Conservation (phyloP, 2,797 vertebrate genomes). For the Remorina albescens region DNA sequence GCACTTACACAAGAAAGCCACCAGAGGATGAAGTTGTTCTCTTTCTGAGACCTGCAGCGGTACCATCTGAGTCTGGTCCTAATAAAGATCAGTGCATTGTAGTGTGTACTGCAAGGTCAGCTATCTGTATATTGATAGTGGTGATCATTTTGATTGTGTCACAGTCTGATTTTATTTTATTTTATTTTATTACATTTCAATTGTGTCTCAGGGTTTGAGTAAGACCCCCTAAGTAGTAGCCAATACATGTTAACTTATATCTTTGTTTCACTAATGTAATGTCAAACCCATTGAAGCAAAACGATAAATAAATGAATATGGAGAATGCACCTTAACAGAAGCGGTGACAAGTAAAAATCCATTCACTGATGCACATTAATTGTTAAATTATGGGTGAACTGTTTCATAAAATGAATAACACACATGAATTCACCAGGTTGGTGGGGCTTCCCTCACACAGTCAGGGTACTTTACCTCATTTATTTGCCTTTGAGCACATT, state of each 20-base stretch:
- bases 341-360: not conserved
- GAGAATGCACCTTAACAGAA: not conserved
- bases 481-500: not conserved
- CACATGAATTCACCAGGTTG: not conserved
- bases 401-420: not conserved
- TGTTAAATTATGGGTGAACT: not conserved
- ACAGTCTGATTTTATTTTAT: not conserved
- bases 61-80: not conserved
- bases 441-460: not conserved
- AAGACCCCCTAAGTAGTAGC: no score
- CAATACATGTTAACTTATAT: no score
- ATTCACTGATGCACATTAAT: not conserved
- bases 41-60: constrained; percentile 22
- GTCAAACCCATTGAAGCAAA: not conserved
- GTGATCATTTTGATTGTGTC: not conserved
- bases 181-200: no score
- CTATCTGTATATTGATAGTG: no score
- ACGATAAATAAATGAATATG: no score
- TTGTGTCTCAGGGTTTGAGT: not conserved
- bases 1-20: constrained; percentile 58
- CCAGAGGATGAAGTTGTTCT: constrained; percentile 62
- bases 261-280: not conserved
- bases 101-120: no score
- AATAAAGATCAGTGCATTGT: no score
- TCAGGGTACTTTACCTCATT: not conserved